A percentile compares a stretch with the other conserved stretches of the same genome.
Evolutionary conservation across 2,113 vertebrate species (phyloP).

Genomic region (Glaucomys volans): DNA sequence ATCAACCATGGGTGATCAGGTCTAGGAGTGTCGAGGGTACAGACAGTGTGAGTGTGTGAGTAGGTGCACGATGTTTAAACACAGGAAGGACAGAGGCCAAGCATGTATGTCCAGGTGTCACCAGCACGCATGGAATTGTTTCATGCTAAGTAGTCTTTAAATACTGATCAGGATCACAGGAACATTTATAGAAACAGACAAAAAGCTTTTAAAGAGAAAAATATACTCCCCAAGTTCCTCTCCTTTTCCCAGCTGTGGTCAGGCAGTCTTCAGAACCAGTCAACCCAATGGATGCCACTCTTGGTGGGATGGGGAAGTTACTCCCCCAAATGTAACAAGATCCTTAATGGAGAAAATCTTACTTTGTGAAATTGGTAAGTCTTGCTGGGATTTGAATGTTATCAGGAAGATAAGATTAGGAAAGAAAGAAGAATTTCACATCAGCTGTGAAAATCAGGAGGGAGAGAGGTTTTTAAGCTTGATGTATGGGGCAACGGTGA

Average conservation of each 20-base stretch:
- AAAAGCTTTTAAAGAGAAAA: slow-evolving; percentile 4
- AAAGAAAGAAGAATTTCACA: neutral
- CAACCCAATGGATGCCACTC: neutral
- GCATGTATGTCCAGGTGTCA: neutral
- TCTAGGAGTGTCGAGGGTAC: neutral
- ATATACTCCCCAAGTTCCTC: neutral
- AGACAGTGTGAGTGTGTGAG: neutral
- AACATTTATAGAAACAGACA: neutral
- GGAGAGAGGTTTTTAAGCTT: neutral
- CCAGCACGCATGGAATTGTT: neutral
- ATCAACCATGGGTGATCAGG: neutral
- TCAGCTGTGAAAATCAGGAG: neutral
- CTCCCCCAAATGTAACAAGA: neutral
- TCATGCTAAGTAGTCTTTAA: neutral
- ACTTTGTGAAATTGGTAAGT: neutral
- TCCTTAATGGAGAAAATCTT: neutral
- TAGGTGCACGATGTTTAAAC: too few species aligned
- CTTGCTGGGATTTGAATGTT: slow-evolving; percentile 9
- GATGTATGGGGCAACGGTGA: neutral
- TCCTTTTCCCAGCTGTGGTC: neutral
- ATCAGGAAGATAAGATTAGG: neutral
- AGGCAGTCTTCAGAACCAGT: neutral
- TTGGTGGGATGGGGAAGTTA: neutral
- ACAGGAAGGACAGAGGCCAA: neutral
- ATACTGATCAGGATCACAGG: neutral